phyloP scores from a whole-genome alignment of 1,140 invertebrate genomes.

The Schlechtendalia chinensis region DNA sequence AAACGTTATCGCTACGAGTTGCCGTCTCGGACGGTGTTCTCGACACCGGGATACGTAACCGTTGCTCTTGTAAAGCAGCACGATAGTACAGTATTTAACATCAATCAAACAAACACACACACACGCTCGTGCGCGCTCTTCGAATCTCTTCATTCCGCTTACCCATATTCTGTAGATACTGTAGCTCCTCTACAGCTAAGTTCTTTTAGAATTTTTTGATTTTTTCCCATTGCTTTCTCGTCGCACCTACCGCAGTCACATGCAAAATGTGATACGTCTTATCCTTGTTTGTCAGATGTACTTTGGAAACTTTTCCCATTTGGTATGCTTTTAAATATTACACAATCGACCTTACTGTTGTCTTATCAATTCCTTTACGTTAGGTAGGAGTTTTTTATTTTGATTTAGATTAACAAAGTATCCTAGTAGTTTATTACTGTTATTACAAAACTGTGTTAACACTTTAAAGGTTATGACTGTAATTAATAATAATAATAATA shows the following conservation, averaged over 20 bases:
- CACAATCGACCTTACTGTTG: not conserved
- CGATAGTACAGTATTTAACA: not conserved
- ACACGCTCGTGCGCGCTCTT: not conserved
- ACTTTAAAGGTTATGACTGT: no score
- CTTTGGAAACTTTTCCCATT: not conserved
- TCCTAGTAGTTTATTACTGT: not conserved
- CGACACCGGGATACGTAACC: not conserved
- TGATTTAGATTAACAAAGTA: not conserved
- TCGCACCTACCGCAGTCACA: not conserved
- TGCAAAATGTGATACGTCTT: not conserved
- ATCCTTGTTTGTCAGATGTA: not conserved
- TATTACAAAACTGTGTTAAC: no score
- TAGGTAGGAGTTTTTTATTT: not conserved
- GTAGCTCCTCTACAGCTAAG: not conserved
- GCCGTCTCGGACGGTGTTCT: not conserved
- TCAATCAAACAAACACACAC: not conserved
- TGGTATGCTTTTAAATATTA: not conserved
- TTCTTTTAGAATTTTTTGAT: not conserved
- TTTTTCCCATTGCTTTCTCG: not conserved
- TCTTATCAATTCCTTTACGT: not conserved
- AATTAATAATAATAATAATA: no score
- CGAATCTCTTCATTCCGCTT: not conserved
- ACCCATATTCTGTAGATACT: not conserved
- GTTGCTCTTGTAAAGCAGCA: not conserved
- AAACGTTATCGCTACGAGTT: not conserved